These are phyloP conservation scores for Leptinotarsa tumamoca DNA, from an alignment of 2,888 invertebrate species.

Conservation along the genomic window DNA sequence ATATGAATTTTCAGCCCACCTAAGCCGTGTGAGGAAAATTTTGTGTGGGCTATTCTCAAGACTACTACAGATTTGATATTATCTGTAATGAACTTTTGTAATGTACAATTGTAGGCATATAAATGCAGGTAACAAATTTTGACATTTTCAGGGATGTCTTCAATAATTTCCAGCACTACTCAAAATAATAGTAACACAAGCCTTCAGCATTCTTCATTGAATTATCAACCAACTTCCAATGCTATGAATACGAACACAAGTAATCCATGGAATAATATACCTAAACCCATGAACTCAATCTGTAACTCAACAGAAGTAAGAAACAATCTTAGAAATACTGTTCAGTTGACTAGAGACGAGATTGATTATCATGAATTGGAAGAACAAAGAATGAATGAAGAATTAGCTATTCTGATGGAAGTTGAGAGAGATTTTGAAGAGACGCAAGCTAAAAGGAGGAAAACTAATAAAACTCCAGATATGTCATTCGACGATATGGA, in stretches of 20 bases:
- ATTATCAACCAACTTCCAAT: not conserved
- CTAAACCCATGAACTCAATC: not conserved
- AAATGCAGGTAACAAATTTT: too few species aligned
- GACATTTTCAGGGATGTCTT: not conserved
- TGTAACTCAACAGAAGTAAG: conserved; percentile 9
- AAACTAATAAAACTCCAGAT: conserved; percentile 47
- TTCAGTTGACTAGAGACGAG: conserved; percentile 2
- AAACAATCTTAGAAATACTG: not conserved
- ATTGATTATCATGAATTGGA: conserved; percentile 34
- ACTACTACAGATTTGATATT: too few species aligned
- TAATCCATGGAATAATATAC: not conserved
- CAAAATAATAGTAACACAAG: not conserved
- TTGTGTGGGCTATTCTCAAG: too few species aligned
- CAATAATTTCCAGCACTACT: not conserved
- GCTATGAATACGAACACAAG: not conserved
- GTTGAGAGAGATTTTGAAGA: conserved; percentile 49
- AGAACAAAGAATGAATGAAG: conserved; percentile 49
- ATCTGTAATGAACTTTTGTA: too few species aligned
- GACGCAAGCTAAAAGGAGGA: conserved; percentile 15
- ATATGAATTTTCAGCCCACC: too few species aligned
- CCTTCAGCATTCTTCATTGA: not conserved
- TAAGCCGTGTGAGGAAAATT: too few species aligned
- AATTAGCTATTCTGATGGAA: conserved; percentile 55
- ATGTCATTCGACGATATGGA: conserved; percentile 52
- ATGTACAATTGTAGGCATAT: too few species aligned